Conservation (phyloP, 2,888 invertebrate species). For the Sympetrum striolatum region DNA sequence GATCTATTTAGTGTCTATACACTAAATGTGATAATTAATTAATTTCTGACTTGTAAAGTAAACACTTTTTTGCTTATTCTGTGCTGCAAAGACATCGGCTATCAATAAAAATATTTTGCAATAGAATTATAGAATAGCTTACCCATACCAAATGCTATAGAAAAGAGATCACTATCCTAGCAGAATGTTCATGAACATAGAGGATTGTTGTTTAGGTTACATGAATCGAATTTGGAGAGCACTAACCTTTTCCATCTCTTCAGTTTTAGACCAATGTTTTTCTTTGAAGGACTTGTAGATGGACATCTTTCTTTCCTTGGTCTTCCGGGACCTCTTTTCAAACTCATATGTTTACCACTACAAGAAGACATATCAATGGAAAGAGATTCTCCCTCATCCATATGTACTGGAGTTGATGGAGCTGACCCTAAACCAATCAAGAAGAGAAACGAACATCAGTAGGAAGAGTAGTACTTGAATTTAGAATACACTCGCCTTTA, state of each 20-base stretch:
- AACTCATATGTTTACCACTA: constrained; percentile 65
- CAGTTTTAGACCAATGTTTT: constrained; percentile 56
- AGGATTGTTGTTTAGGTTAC: background rate
- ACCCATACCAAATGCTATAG: too few relatives aligned
- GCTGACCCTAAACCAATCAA: constrained; percentile 37
- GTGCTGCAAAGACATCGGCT: too few relatives aligned
- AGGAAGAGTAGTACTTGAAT: too few relatives aligned
- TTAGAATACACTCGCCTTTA: too few relatives aligned
- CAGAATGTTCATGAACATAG: background rate
- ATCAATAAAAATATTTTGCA: too few relatives aligned
- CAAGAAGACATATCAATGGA: constrained; percentile 23
- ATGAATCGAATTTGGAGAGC: background rate
- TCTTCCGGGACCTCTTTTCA: constrained; percentile 78
- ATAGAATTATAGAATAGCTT: too few relatives aligned
- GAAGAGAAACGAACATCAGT: too few relatives aligned
- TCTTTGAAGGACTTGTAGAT: constrained; percentile 50
- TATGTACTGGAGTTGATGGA: constrained; percentile 42
- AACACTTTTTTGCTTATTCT: too few relatives aligned
- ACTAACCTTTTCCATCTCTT: constrained; percentile 57
- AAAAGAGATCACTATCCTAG: background rate
- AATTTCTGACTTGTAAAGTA: too few relatives aligned
- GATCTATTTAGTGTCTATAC: too few relatives aligned
- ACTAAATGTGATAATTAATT: too few relatives aligned
- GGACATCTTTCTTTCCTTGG: constrained; percentile 74
- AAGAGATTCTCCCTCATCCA: constrained; percentile 26